phyloP scores from a whole-genome alignment of 2,888 invertebrate species.

The Drosophila stalkeri region DNA sequence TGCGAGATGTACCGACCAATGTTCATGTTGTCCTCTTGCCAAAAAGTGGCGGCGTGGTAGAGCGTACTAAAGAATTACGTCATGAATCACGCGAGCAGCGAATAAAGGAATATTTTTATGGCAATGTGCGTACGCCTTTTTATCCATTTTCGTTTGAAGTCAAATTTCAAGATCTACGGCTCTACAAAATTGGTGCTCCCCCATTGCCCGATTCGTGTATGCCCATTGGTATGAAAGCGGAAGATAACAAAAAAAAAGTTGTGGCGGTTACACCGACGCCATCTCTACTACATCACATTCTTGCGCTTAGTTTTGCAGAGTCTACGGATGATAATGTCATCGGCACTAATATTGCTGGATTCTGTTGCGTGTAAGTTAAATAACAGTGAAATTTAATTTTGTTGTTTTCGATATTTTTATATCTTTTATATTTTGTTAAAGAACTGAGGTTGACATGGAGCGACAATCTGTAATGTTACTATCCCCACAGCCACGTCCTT shows the following conservation, averaged over 20 bases:
- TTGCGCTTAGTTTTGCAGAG: conserved; percentile 95
- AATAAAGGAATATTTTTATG: conserved; percentile 98
- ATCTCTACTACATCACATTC: conserved; percentile 93
- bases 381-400: not conserved
- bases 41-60: conserved; percentile 98
- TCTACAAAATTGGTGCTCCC: conserved; percentile 97
- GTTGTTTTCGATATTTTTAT: not conserved
- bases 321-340: conserved; percentile 93
- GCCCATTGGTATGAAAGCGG: conserved; percentile 97
- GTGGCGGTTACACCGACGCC: conserved; percentile 92
- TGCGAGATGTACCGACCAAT: conserved; percentile 96
- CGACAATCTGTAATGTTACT: conserved; percentile 94
- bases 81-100: conserved; percentile 91
- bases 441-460: conserved; percentile 95
- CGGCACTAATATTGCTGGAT: conserved; percentile 94
- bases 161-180: conserved; percentile 94
- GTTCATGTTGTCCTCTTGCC: conserved; percentile 96
- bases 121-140: conserved; percentile 89
- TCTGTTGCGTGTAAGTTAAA: conserved; percentile 94
- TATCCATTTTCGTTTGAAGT: conserved; percentile 98
- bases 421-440: conserved; percentile 82
- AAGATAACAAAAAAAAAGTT: conserved; percentile 95
- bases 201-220: conserved; percentile 97
- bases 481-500: conserved; percentile 96
- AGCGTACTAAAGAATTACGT: conserved; percentile 90